These are phyloP conservation scores for Tetranychus urticae DNA, from an alignment of 1,140 invertebrate genomes.

Conservation along the genomic window DNA sequence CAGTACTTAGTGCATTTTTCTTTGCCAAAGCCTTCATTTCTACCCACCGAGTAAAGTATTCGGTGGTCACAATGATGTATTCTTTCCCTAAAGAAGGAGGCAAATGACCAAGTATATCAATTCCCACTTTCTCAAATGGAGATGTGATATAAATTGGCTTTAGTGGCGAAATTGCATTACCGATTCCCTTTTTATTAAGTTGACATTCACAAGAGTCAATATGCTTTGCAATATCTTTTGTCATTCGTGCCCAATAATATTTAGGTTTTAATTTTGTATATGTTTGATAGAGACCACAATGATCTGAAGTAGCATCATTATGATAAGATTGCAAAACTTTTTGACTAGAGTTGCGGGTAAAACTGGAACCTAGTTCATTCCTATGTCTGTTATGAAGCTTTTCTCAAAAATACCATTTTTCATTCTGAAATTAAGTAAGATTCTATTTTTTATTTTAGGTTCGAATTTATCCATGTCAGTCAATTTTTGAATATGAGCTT, in stretches of 20 bases:
- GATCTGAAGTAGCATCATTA: not conserved
- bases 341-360: too few species aligned
- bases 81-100: not conserved
- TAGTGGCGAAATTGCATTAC: not conserved
- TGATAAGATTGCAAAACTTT: not conserved
- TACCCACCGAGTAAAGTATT: not conserved
- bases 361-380: too few species aligned
- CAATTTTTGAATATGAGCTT: too few species aligned
- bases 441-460: too few species aligned
- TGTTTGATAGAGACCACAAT: slow-evolving; percentile 1
- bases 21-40: not conserved
- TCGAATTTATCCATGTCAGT: too few species aligned
- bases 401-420: too few species aligned
- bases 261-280: not conserved
- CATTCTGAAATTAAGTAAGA: too few species aligned
- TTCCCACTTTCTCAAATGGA: not conserved
- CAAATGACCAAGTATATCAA: not conserved
- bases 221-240: not conserved
- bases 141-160: not conserved
- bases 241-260: slow-evolving; percentile 1
- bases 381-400: too few species aligned
- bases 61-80: not conserved
- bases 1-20: not conserved
- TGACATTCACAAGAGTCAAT: not conserved
- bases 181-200: not conserved